Percentiles rank a stretch among this genome's conserved stretches.
Conservation (phyloP, 2,113 vertebrate species). For the Cavia aperea region DNA sequence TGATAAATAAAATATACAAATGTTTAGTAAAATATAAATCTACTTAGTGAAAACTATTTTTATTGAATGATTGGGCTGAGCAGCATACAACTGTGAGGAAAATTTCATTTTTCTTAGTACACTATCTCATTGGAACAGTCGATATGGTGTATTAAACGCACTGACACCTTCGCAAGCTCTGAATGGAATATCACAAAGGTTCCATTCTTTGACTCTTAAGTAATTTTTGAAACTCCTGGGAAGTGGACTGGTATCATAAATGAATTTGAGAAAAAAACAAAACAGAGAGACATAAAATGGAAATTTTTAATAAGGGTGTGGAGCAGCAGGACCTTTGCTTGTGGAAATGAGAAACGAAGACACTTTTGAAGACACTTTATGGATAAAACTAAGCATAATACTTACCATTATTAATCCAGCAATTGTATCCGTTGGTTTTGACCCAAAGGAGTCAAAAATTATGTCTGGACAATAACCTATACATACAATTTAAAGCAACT, state of each 20-base stretch:
- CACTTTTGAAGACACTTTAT: background rate
- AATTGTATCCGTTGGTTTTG: background rate
- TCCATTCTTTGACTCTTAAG: background rate
- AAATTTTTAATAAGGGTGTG: background rate
- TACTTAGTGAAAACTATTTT: background rate
- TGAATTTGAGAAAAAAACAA: background rate
- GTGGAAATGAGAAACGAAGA: background rate
- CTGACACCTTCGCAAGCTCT: background rate
- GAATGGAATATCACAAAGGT: background rate
- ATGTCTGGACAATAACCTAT: background rate
- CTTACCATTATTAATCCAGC: background rate
- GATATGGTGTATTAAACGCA: background rate
- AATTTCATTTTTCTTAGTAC: background rate
- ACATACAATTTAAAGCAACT: background rate
- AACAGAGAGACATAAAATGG: background rate
- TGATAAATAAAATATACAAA: background rate
- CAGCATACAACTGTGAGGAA: background rate
- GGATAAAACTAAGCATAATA: background rate
- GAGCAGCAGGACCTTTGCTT: background rate
- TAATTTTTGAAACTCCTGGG: background rate
- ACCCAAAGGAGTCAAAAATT: background rate
- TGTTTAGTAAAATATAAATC: constrained; percentile 15
- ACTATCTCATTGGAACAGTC: background rate
- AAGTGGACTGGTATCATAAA: background rate
- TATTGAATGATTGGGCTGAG: background rate